A percentile compares a stretch with the other conserved stretches of the same genome.
Evolutionary conservation across 2,113 vertebrate species (phyloP).

Genomic region (Psittacula cyanocephala): DNA sequence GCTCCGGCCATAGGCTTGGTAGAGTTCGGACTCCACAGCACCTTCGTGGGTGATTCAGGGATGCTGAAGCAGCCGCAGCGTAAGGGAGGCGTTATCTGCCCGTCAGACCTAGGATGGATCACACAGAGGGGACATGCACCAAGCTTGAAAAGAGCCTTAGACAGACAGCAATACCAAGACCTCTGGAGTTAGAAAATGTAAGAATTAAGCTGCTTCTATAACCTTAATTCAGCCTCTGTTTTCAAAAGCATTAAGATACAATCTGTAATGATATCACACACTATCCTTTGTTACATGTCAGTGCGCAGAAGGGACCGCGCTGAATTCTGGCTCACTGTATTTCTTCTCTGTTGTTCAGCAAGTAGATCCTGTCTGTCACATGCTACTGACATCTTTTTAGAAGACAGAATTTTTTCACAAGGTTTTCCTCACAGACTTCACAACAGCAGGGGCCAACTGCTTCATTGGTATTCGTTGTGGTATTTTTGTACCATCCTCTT

Average conservation of each 20-base stretch:
- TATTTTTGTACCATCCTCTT: neutral
- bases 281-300: neutral
- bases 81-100: neutral
- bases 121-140: neutral
- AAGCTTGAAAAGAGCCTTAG: neutral
- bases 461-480: neutral
- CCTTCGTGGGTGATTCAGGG: neutral
- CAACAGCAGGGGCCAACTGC: neutral
- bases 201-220: neutral
- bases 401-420: neutral
- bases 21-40: neutral
- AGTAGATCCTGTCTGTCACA: neutral
- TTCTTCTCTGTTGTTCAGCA: neutral
- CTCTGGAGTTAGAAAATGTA: neutral
- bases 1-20: neutral
- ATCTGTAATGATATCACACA: neutral
- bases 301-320: neutral
- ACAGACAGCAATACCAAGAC: neutral
- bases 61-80: neutral
- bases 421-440: neutral
- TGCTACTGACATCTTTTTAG: neutral
- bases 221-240: neutral
- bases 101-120: neutral
- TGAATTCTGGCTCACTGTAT: neutral
- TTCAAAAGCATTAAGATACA: slow-evolving; percentile 3